Base-by-base conservation (phyloP, 2,888 invertebrate genomes). In the Oscheius sp. region DNA sequence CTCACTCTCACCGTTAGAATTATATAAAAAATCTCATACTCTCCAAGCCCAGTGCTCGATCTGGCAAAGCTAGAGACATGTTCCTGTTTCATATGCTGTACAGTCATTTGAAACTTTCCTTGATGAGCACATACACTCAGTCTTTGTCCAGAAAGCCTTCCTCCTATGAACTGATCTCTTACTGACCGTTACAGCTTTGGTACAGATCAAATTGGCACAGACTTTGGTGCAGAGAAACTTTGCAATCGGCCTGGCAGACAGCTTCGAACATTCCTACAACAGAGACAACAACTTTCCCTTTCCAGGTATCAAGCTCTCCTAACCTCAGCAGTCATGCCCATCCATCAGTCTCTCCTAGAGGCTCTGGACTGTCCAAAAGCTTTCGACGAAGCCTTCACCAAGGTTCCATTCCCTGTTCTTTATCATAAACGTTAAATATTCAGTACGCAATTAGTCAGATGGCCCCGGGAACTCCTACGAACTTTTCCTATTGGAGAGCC, bases 401-500 rank as follows among this genome's bases (percentile, higher is more conserved):
- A 62, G 62, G 82, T 82, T 50, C n/a, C 63, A 21, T 21, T 21
- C 21, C 21, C 21, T 21, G 21, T 0, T 21, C 21, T 21, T 21
- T 21, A 21, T 21, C 21, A 21, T 21, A 21, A 35, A 21, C 21
- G 21, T 29, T 1, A 47, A n/a, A 42, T 5, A 57, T 70, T 37
- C 37, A 70, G 70, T 70, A 59, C 21, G 65, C 77, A 1, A 71
- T 65, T 3, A 53, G 55, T 11, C 62, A 70, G 33, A 84, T 84
- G 84, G 77, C 79, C 55, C 75, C 78, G 0, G 79, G 79, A 33
- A 73, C 57, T 10, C 73, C 76, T 0, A 82, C 84, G 55, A 88
- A 88, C 70, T 88, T 88, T 74, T 83, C 85, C 21, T 88, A 82
- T 70, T 88, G 88, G 88, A 73, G 88, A 10, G 85, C 88, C 1